A percentile compares a stretch with the other conserved stretches of the same genome.
Evolutionary conservation across 2,888 invertebrate genomes (phyloP).

Genomic region (Trichopria drosophilae): DNA sequence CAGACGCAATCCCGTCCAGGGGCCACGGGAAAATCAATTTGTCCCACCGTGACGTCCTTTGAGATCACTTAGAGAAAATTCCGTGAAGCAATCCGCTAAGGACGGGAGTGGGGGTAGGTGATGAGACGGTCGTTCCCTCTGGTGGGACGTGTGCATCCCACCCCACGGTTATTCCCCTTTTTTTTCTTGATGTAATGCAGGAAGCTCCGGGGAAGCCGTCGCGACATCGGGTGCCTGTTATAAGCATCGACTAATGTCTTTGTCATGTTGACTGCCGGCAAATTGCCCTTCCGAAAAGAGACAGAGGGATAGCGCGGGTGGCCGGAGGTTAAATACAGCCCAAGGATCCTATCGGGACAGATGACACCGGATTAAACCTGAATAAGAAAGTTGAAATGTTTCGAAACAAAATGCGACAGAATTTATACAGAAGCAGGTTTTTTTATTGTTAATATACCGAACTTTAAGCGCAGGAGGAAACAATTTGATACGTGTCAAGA

Average conservation of each 20-base stretch:
- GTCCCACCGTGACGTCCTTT: conserved; percentile 49
- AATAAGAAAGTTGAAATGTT: too few relatives aligned
- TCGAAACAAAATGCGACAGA: too few relatives aligned
- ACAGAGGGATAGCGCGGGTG: too few relatives aligned
- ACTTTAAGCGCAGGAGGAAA: too few relatives aligned
- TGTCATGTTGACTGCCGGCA: conserved; percentile 57
- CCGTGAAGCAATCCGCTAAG: conserved; percentile 43
- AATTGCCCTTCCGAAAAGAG: conserved; percentile 46
- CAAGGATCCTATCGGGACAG: too few relatives aligned
- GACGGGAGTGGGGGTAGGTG: conserved; percentile 9
- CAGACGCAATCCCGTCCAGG: conserved; percentile 31
- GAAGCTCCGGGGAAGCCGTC: background rate
- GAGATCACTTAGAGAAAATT: conserved; percentile 51
- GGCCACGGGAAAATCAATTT: conserved; percentile 51
- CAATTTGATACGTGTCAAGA: too few relatives aligned
- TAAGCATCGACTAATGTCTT: conserved; percentile 51
- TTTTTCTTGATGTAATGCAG: conserved; percentile 4
- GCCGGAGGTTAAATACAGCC: too few relatives aligned
- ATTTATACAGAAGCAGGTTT: too few relatives aligned
- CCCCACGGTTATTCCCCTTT: background rate
- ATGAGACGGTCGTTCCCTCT: too few relatives aligned
- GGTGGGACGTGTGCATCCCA: too few relatives aligned
- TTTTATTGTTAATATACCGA: too few relatives aligned
- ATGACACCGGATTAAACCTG: too few relatives aligned
- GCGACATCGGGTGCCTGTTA: conserved; percentile 2